A percentile compares a stretch with the other conserved stretches of the same genome.
Evolutionary conservation across 2,888 invertebrate genomes (phyloP).

Genomic region (Acrobasis repandana): DNA sequence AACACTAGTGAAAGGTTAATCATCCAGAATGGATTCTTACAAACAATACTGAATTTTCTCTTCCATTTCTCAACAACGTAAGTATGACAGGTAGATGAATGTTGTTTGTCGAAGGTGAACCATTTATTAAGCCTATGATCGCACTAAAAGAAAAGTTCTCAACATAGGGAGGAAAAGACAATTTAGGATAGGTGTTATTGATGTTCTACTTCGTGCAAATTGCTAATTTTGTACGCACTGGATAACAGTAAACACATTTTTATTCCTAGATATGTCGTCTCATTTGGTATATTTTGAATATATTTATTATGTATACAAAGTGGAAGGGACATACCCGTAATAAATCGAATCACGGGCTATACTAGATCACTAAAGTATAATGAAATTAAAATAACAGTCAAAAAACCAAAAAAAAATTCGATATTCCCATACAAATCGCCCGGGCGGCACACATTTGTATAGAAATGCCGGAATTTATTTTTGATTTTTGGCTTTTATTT

Average conservation of each 20-base stretch:
- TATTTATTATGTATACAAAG: no score
- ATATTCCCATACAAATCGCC: no score
- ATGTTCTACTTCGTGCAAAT: neutral
- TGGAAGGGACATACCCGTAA: no score
- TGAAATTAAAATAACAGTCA: no score
- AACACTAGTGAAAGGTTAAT: constrained; percentile 58
- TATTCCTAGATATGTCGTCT: neutral
- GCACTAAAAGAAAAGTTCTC: constrained; percentile 27
- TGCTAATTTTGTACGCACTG: neutral
- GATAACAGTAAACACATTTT: neutral
- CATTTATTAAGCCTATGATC: constrained; percentile 51
- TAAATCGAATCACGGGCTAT: no score
- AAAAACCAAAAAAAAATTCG: no score
- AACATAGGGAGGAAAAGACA: constrained; percentile 28
- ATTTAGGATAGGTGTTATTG: constrained; percentile 4
- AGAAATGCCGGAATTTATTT: no score
- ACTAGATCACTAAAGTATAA: no score
- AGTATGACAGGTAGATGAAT: constrained; percentile 58
- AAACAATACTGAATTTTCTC: constrained; percentile 53
- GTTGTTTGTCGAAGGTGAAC: constrained; percentile 54
- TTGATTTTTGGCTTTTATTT: no score
- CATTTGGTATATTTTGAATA: no score
- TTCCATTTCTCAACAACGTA: constrained; percentile 53
- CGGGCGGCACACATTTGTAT: no score
- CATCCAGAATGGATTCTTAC: constrained; percentile 56